Evolutionary conservation across 2,797 vertebrate species (phyloP), one percentile per base, ranked within the genome.

Genomic region (Liasis olivaceus): DNA sequence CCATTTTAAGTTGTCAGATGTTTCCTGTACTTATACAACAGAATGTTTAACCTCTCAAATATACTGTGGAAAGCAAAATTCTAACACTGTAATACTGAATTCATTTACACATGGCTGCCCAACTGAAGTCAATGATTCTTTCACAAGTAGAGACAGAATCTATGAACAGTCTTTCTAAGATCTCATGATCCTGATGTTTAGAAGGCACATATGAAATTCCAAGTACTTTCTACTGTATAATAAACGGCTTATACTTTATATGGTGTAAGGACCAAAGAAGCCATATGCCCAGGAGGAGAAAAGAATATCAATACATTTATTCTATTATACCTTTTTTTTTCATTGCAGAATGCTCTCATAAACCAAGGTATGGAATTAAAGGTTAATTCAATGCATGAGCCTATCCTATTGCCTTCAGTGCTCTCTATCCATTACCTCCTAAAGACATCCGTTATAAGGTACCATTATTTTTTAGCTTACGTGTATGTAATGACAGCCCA

Each of bases 21-120:
- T 94, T 98, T 98, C 97, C 97, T 97, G 97, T 95, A 92, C 95
- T 96, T 97, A 94, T 24, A 96, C 17, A 96, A 95, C 94, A 96
- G 97, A 96, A 95, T 85, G 92, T 96, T 96, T 95, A 94, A 92
- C 69, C 90, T 96, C 95, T 94, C 95, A 94, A 96, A 96, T 94
- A 94, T 95, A 95, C 92, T 91, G 64, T 94, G 81, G 93, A 95
- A 95, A 94, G 87, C 63, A 93, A 62, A 95, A 93, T 96, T 95
- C 88, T 95, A 64, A 60, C 54, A 51, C 15, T 58, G 69, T 13
- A 88, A 20, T 64, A n/a, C 26, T 47, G 66, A 93, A 72, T 22
- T 59, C 62, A n/a, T 66, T 84, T 69, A 56, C 20, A 64, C 12
- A 69, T 51, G 42, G 42, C 81, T 88, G 85, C 15, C 47, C 47